Base-by-base conservation (phyloP, 1,140 invertebrate species). In the Lordiphosa collinella region DNA sequence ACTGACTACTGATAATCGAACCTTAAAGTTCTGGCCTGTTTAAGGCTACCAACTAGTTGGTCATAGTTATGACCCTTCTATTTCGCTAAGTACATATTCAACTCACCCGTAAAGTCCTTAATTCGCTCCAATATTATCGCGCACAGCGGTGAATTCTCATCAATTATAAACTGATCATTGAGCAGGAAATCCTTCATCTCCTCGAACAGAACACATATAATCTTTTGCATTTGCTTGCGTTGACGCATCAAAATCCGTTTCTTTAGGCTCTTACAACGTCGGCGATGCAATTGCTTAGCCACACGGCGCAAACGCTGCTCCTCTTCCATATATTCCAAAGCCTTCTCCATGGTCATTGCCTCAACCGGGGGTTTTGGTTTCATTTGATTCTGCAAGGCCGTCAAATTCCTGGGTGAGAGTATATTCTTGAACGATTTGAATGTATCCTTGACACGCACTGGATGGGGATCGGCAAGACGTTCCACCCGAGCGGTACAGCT, bases 181-280 rank as follows among this genome's bases (percentile, higher is more conserved):
- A 89, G 58, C 0, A 89, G 66, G 32, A 85, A 88, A 6, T 86
- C 78, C 51, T 86, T 87, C 80, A 88, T 87, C 52, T 86, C 87
- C 51, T 89, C 87, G 18, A 88, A 89, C 7, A 89, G 52, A 0
- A 84, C 74, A 36, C 70, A 86, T 13, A 88, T 60, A n/a, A 88
- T 88, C 46, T 76, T 86, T 18, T 68, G 68, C 65, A 88, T 86
- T 48, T 88, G 87, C 4, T 79, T 79, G 32, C 78, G 70, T 13
- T 88, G 86, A 9, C 72, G 73, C 32, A 60, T 35, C 1, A 86
- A 35, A 13, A 88, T 86, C 9, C 76, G 54, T 18, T 80, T 72
- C 41, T 68, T 71, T 0, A 87, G 53, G 3, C 66, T 60, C 4
- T 52, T 54, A 49, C 80, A 87, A 14, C 78, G 68, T 5, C 71